These are phyloP conservation scores for Tragelaphus scriptus DNA, from an alignment of 2,113 vertebrate species.

Conservation along the genomic window DNA sequence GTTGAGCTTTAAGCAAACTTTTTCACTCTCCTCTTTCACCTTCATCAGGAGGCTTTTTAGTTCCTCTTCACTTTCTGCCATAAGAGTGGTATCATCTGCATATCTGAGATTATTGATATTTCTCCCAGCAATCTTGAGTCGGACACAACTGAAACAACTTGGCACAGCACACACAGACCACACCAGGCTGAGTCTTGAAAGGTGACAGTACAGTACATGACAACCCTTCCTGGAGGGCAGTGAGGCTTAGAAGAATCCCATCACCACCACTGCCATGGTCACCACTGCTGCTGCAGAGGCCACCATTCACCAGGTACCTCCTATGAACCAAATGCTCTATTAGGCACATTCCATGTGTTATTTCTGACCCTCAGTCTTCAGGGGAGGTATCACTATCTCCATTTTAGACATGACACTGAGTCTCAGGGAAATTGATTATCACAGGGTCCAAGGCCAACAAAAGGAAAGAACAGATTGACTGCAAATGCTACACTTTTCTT, in stretches of 20 bases:
- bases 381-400: not conserved
- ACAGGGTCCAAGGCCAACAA: not conserved
- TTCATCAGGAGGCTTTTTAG: no score
- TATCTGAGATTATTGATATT: no score
- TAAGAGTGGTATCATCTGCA: no score
- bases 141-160: not conserved
- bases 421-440: not conserved
- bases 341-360: not conserved
- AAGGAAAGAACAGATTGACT: not conserved
- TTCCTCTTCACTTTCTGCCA: no score
- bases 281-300: not conserved
- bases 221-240: not conserved
- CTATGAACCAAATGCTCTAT: not conserved
- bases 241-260: not conserved
- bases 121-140: no score
- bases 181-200: not conserved
- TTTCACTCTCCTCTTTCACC: no score
- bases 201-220: not conserved
- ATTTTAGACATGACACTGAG: not conserved
- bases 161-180: not conserved
- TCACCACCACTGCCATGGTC: not conserved
- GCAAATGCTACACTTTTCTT: not conserved
- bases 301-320: not conserved
- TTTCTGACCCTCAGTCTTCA: slow-evolving; percentile 8
- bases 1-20: no score